phyloP scores from a whole-genome alignment of 2,797 vertebrate genomes.

The Perodicticus potto region DNA sequence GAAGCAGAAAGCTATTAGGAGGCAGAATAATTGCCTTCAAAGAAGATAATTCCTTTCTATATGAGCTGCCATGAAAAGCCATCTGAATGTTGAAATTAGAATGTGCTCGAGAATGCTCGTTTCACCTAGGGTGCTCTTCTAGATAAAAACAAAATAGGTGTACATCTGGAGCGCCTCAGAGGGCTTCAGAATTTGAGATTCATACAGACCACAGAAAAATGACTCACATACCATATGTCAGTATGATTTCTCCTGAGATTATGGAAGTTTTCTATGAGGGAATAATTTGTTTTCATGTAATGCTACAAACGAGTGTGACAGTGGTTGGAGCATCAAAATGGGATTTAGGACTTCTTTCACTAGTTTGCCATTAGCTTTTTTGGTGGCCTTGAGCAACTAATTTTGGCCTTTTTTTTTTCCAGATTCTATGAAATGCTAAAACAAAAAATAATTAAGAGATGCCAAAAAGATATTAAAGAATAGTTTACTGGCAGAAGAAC shows the following conservation, averaged over 20 bases:
- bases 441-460: constrained; percentile 54
- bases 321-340: constrained; percentile 3
- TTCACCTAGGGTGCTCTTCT: neutral
- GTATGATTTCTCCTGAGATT: constrained; percentile 54
- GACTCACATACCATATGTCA: constrained; percentile 62
- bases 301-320: constrained; percentile 34
- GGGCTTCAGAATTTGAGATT: constrained; percentile 29
- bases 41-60: constrained; percentile 60
- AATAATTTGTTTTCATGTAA: constrained; percentile 64
- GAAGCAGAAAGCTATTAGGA: constrained; percentile 67
- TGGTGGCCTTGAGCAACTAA: constrained; percentile 46
- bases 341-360: constrained; percentile 30
- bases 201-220: constrained; percentile 53
- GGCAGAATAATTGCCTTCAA: constrained; percentile 62
- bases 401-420: constrained; percentile 25
- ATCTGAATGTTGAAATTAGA: constrained; percentile 1
- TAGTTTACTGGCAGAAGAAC: constrained; percentile 37
- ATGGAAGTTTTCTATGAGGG: constrained; percentile 57
- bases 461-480: constrained; percentile 61
- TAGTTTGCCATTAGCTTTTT: constrained; percentile 17
- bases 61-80: constrained; percentile 34
- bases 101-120: constrained; percentile 9
- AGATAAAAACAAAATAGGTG: constrained; percentile 53
- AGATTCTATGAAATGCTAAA: constrained; percentile 60
- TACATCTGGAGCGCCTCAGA: neutral